These are phyloP conservation scores for Silurus asotus DNA, from an alignment of 2,113 vertebrate species.

Conservation along the genomic window DNA sequence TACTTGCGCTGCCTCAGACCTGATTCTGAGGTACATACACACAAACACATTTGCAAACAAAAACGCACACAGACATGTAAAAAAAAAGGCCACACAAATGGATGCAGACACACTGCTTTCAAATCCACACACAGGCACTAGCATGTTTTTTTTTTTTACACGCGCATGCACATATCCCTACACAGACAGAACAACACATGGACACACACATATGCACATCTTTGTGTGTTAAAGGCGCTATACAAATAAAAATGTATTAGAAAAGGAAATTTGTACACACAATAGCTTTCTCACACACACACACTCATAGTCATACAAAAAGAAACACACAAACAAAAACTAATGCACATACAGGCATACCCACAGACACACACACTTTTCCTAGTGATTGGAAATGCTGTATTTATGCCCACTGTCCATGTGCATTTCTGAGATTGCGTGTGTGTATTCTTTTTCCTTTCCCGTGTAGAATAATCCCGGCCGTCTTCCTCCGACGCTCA, in stretches of 20 bases:
- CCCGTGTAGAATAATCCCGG: slow-evolving; percentile 85
- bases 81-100: neutral
- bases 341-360: neutral
- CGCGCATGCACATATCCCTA: no score
- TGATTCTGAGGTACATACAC: slow-evolving; percentile 82
- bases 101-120: neutral
- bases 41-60: neutral
- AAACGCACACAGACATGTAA: neutral
- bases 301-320: neutral
- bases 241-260: no score
- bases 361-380: neutral
- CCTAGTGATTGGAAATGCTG: neutral
- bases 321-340: neutral
- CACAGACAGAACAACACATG: no score
- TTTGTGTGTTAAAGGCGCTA: no score
- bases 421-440: neutral
- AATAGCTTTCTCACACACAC: neutral
- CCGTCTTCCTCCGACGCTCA: slow-evolving; percentile 81
- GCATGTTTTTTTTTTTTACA: no score
- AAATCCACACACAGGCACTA: no score
- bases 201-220: neutral
- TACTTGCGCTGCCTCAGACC: slow-evolving; percentile 88
- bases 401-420: neutral
- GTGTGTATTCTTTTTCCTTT: neutral
- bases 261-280: no score